Evolutionary conservation across 2,888 invertebrate genomes (phyloP).

Genomic region (Pharmacophagus antenor): DNA sequence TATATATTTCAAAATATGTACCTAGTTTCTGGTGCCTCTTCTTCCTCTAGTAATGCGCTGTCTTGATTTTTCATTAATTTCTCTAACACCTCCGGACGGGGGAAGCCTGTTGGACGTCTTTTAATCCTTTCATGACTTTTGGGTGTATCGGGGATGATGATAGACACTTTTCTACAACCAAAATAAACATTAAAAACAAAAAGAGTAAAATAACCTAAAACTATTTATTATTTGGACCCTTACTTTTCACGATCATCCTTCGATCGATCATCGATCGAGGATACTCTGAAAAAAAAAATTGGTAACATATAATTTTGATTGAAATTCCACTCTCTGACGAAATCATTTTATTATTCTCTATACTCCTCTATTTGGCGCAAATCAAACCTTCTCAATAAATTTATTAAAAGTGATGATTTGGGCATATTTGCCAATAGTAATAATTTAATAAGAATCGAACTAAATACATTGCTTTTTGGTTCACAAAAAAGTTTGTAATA

Average conservation of each 20-base stretch:
- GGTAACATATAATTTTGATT: too few relatives aligned
- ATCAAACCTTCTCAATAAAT: too few relatives aligned
- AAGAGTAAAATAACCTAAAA: neutral
- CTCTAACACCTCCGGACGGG: constrained; percentile 45
- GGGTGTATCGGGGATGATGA: constrained; percentile 39
- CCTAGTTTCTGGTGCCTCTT: constrained; percentile 32
- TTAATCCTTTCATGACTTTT: constrained; percentile 44
- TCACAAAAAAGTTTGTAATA: too few relatives aligned
- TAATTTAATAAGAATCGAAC: too few relatives aligned
- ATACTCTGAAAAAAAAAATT: neutral
- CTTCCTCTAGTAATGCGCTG: constrained; percentile 34
- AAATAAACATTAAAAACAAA: too few relatives aligned
- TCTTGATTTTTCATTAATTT: constrained; percentile 36
- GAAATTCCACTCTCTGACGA: too few relatives aligned
- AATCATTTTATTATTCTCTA: too few relatives aligned
- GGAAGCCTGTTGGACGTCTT: constrained; percentile 59
- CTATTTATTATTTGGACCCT: constrained; percentile 30
- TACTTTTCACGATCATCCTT: constrained; percentile 43
- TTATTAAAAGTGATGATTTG: too few relatives aligned
- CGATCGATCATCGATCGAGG: neutral
- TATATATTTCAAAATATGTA: neutral
- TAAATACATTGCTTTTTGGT: too few relatives aligned
- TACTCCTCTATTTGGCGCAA: too few relatives aligned
- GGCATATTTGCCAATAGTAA: too few relatives aligned
- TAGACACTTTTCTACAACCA: constrained; percentile 58